Base-by-base conservation (phyloP, 2,113 vertebrate genomes). In the Peromyscus leucopus region DNA sequence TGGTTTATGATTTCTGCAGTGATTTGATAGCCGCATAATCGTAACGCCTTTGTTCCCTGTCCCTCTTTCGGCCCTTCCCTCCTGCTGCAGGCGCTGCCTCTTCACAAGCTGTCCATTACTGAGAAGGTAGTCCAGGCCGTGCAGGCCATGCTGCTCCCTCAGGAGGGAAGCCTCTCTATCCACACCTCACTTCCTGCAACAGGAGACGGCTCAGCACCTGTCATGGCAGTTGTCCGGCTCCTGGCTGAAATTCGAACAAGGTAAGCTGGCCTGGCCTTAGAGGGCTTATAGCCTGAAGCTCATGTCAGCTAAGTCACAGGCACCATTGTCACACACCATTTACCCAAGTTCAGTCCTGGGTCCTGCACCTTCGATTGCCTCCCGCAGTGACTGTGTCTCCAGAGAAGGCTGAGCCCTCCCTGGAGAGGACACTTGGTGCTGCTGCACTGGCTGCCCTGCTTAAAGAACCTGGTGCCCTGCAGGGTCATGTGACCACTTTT, bases 91-190 rank as follows among this genome's bases (percentile, higher is more conserved):
- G 99, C 99, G 95, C 98, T 99, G 97, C 99, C 99, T 91, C 99
- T 99, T 96, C 99, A 99, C 98, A 99, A 99, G 99, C 99, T 99
- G 97, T 99, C 99, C 97, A 99, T 99, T 98, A 99, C 99, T 98
- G 99, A 99, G 98, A 99, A 99, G 99, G 99, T 99, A 95, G 99
- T 99, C 90, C 99, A 99, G 98, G 99, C 99, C 69, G 99, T 99
- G 98, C 99, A 99, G 99, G 99, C 99, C 98, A 99, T 99, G 99
- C 99, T 99, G 98, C 99, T 99, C 94, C 99, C 99, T 98, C 99
- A 99, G 98, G 99, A 99, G 99, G 99, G 99, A 98, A 99, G 99
- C 98, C 99, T 99, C 95, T 99, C 99, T 97, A 99, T 99, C 98
- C 99, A 99, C 97, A 99, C 99, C 89, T 99, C 99, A 85, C 99